A percentile compares a stretch with the other conserved stretches of the same genome.
Evolutionary conservation across 1,140 invertebrate genomes (phyloP).

Genomic region (Hyles vespertilio): DNA sequence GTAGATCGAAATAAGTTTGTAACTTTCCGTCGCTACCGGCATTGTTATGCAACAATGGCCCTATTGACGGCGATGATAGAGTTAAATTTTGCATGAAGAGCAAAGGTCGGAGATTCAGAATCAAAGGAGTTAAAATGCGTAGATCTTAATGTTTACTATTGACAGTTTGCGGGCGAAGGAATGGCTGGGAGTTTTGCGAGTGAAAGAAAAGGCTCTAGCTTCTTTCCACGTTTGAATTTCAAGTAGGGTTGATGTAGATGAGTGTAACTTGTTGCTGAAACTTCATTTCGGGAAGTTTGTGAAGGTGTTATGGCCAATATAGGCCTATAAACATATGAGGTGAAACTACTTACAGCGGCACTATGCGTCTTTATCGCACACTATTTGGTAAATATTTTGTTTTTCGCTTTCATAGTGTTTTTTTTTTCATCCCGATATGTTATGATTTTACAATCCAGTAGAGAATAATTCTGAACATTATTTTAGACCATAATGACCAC

Average conservation of each 20-base stretch:
- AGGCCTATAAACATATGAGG: no score
- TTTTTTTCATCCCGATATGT: no score
- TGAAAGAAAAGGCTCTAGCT: constrained; percentile 8
- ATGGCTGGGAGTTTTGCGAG: constrained; percentile 6
- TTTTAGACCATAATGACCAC: no score
- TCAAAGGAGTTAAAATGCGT: constrained; percentile 51
- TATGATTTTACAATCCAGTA: no score
- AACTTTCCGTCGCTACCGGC: constrained; percentile 32
- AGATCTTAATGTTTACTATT: constrained; percentile 44
- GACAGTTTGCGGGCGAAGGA: constrained; percentile 30
- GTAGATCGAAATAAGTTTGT: constrained; percentile 54
- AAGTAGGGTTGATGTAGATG: constrained; percentile 3
- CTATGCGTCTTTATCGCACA: no score
- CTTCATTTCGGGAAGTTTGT: no score
- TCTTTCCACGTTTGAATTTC: constrained; percentile 7
- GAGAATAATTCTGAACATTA: no score
- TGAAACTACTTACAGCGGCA: no score
- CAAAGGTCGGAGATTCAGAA: constrained; percentile 36
- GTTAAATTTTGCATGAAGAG: constrained; percentile 30
- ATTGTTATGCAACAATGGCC: constrained; percentile 38
- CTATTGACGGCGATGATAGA: constrained; percentile 24
- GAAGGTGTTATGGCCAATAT: no score
- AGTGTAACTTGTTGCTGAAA: no score
- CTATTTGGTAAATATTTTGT: no score
- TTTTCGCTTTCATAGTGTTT: no score